A percentile compares a stretch with the other conserved stretches of the same genome.
These are phyloP conservation scores for Drosophila anceps DNA, from an alignment of 2,888 invertebrate species.

Conservation along the genomic window DNA sequence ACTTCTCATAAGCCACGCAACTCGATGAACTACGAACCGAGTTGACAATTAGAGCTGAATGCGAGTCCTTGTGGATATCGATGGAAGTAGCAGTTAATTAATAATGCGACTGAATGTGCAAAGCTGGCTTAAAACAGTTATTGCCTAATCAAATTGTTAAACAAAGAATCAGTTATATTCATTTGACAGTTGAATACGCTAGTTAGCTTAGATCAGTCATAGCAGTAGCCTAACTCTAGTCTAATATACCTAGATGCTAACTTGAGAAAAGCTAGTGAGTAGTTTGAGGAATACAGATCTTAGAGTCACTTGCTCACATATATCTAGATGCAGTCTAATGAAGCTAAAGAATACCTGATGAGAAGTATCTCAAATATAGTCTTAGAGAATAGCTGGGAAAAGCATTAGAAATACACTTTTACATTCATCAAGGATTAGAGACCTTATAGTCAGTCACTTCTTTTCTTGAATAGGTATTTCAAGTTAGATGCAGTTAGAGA, in stretches of 20 bases:
- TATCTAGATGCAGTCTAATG: too few relatives aligned
- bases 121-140: neutral
- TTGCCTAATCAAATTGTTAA: neutral
- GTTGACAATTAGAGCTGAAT: conserved; percentile 13
- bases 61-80: neutral
- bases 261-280: too few relatives aligned
- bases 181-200: neutral
- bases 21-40: conserved; percentile 11
- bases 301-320: too few relatives aligned
- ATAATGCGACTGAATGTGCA: neutral
- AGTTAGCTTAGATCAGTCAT: neutral
- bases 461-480: neutral
- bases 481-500: too few relatives aligned
- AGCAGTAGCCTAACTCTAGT: too few relatives aligned
- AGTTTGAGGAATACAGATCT: too few relatives aligned
- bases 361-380: neutral
- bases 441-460: too few relatives aligned
- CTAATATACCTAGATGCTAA: too few relatives aligned
- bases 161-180: neutral
- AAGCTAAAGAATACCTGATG: neutral
- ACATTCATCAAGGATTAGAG: too few relatives aligned
- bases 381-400: too few relatives aligned
- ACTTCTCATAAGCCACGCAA: conserved; percentile 50
- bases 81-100: neutral
- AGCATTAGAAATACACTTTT: too few relatives aligned